Conservation (phyloP, 2,113 vertebrate species). For the Clupea harengus region DNA sequence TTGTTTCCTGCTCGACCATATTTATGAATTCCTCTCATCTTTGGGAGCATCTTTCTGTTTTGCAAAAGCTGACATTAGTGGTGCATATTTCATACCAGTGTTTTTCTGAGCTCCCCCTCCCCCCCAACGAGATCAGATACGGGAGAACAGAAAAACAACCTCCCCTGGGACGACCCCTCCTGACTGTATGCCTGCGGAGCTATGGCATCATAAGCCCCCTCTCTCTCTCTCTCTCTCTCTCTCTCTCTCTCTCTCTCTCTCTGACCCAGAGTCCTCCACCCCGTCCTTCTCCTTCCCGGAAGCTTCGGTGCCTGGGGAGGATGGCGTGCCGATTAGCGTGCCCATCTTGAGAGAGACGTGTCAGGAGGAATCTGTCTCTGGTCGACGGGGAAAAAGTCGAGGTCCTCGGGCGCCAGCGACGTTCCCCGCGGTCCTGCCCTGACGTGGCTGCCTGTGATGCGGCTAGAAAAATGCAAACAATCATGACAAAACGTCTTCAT, state of each 20-base stretch:
- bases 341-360: neutral
- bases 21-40: neutral
- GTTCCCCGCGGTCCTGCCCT: neutral
- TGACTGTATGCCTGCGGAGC: neutral
- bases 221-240: slow-evolving; percentile 9
- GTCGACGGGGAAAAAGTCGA: neutral
- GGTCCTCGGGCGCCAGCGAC: neutral
- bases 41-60: neutral
- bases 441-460: neutral
- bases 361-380: slow-evolving; percentile 1
- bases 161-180: neutral
- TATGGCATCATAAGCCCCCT: neutral
- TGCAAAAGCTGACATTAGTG: neutral
- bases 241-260: slow-evolving; percentile 18
- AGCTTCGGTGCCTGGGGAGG: neutral
- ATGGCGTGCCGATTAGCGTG: neutral
- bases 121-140: neutral
- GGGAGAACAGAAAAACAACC: neutral
- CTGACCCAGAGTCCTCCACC: neutral
- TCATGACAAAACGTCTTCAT: neutral
- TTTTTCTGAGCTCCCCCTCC: neutral
- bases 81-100: neutral
- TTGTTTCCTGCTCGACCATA: neutral
- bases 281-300: neutral
- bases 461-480: neutral